Percentiles rank a stretch among this genome's conserved stretches.
Evolutionary conservation across 2,113 vertebrate genomes (phyloP).

Genomic region (Corythornis vintsioides): DNA sequence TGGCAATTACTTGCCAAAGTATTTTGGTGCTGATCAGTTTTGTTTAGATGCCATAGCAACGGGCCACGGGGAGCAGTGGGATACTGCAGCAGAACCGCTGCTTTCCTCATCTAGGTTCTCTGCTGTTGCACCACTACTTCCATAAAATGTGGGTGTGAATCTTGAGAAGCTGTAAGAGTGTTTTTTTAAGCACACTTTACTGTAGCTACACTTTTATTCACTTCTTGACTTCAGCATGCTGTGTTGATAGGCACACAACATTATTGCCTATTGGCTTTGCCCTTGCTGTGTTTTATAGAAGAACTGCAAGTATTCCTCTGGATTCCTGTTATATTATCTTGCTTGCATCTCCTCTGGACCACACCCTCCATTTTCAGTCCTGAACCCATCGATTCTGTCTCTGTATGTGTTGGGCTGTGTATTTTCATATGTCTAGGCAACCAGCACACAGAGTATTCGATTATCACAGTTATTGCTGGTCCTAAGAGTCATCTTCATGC

Average conservation of each 20-base stretch:
- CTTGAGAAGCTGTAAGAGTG: not conserved
- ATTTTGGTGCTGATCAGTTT: not conserved
- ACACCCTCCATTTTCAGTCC: not conserved
- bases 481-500: not conserved
- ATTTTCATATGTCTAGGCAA: not conserved
- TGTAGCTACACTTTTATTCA: not conserved
- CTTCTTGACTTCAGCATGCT: not conserved
- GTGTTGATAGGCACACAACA: fast-evolving
- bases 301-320: not conserved
- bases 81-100: not conserved
- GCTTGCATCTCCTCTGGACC: not conserved
- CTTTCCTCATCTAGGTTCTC: not conserved
- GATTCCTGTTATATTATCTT: not conserved
- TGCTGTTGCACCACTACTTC: not conserved
- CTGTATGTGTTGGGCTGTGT: not conserved
- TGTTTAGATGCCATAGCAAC: conserved; percentile 45
- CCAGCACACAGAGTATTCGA: not conserved
- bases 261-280: not conserved
- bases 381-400: not conserved
- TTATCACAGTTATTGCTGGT: not conserved
- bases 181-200: not conserved
- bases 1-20: conserved; percentile 7
- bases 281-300: not conserved
- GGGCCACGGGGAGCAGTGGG: not conserved
- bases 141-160: not conserved